Percentiles rank a stretch among this genome's conserved stretches.
phyloP scores from a whole-genome alignment of 2,888 invertebrate species.

The Trissolcus japonicus region DNA sequence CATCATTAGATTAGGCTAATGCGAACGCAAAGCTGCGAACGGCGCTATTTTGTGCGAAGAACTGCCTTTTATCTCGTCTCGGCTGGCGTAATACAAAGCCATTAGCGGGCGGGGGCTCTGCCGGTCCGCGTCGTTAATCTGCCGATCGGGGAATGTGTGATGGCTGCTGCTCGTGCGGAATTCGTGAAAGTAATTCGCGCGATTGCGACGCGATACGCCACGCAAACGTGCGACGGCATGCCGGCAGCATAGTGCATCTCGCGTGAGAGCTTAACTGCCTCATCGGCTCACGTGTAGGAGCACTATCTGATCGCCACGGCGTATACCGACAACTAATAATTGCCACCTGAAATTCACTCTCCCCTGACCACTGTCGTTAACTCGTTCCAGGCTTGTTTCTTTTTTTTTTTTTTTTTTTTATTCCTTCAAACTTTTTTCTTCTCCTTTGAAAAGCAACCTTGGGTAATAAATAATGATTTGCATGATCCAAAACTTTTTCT shows the following conservation, averaged over 20 bases:
- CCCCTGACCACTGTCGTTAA: constrained; percentile 21
- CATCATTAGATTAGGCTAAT: constrained; percentile 47
- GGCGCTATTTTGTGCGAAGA: constrained; percentile 27
- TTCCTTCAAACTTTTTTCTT: too few relatives aligned
- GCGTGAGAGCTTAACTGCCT: constrained; percentile 31
- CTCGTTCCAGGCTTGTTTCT: not conserved
- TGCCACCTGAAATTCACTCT: constrained; percentile 28
- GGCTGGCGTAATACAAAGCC: constrained; percentile 34
- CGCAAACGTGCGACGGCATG: constrained; percentile 33
- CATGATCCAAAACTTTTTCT: not conserved
- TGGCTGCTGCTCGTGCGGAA: constrained; percentile 30
- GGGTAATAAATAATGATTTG: constrained; percentile 19
- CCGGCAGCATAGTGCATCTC: constrained; percentile 23
- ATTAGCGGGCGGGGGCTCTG: constrained; percentile 31
- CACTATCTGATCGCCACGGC: constrained; percentile 33
- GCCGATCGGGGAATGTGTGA: constrained; percentile 50
- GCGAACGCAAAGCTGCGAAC: constrained; percentile 26
- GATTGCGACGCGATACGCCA: constrained; percentile 42
- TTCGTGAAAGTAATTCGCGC: constrained; percentile 51
- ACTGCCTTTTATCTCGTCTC: constrained; percentile 42
- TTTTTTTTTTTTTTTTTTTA: not conserved
- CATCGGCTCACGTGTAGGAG: constrained; percentile 19
- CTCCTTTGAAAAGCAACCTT: not conserved
- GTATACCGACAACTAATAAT: constrained; percentile 36
- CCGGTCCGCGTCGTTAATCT: constrained; percentile 38